These are phyloP conservation scores for Orgyia antiqua DNA, from an alignment of 2,888 invertebrate genomes.

Conservation along the genomic window DNA sequence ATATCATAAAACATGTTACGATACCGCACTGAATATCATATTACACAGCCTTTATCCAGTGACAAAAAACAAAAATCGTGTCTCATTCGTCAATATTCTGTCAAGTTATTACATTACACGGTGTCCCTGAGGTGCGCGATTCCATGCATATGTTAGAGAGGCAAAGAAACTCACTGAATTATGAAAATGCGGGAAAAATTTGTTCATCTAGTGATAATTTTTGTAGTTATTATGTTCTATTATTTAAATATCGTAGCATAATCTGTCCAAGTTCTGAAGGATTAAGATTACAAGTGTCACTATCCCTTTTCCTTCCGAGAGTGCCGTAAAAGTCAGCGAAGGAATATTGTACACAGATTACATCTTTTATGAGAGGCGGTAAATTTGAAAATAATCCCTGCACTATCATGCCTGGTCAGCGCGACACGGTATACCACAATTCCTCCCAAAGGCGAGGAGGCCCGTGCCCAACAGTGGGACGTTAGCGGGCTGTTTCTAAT, in stretches of 20 bases:
- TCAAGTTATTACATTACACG: slow-evolving; percentile 32
- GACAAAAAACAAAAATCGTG: slow-evolving; percentile 16
- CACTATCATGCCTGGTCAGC: no score
- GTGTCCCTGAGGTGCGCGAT: slow-evolving; percentile 14
- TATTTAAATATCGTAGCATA: neutral
- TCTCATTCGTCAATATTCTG: slow-evolving; percentile 34
- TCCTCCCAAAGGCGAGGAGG: no score
- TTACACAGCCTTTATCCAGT: slow-evolving; percentile 15
- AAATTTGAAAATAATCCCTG: no score
- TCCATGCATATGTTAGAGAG: slow-evolving; percentile 20
- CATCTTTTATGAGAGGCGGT: no score
- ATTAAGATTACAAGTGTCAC: no score
- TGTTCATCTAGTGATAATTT: neutral
- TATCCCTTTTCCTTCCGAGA: no score
- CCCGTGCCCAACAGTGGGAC: no score
- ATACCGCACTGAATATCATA: slow-evolving; percentile 15
- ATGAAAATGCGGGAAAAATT: slow-evolving; percentile 1
- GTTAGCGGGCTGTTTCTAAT: no score
- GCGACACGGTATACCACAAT: no score
- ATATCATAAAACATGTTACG: slow-evolving; percentile 5
- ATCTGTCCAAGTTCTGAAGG: no score
- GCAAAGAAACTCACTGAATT: slow-evolving; percentile 9
- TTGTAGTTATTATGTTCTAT: neutral
- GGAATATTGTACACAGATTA: no score
- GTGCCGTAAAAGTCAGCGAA: no score